Evolutionary conservation across 2,113 vertebrate genomes (phyloP).

Genomic region (Oryzias celebensis): DNA sequence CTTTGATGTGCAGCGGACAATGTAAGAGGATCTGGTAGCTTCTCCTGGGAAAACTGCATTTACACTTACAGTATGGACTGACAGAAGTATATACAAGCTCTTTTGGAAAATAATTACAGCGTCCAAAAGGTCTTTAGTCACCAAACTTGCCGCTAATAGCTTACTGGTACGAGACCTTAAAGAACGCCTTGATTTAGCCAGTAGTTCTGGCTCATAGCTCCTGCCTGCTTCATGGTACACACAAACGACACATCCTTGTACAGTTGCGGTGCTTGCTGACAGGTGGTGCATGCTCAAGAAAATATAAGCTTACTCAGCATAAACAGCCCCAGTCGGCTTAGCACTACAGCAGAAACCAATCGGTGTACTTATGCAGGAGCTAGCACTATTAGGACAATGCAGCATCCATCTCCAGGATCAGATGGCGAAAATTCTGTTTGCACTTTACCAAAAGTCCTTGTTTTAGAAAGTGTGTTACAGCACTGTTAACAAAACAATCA

Average conservation of each 20-base stretch:
- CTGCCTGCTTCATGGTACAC: constrained; percentile 10
- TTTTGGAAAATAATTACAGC: constrained; percentile 59
- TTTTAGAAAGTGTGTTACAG: constrained; percentile 21
- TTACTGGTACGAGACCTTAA: constrained; percentile 30
- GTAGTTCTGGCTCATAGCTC: constrained; percentile 7
- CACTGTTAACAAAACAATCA: constrained; percentile 38
- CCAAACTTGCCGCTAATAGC: constrained; percentile 10
- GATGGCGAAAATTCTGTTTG: constrained; percentile 57
- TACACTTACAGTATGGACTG: constrained; percentile 32
- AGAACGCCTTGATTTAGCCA: constrained; percentile 32
- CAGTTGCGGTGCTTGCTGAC: constrained; percentile 53
- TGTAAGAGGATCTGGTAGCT: constrained; percentile 71
- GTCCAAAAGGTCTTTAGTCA: constrained; percentile 47
- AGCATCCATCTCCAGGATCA: constrained; percentile 56
- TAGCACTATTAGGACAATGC: constrained; percentile 58
- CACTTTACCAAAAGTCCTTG: constrained; percentile 31
- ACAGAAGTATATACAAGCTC: constrained; percentile 42
- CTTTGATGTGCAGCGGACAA: constrained; percentile 71
- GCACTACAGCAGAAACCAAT: constrained; percentile 56
- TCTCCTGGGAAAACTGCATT: constrained; percentile 54
- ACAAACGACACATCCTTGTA: constrained; percentile 24
- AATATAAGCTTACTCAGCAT: constrained; percentile 64
- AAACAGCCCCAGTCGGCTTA: constrained; percentile 64
- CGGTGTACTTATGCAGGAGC: constrained; percentile 50
- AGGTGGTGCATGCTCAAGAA: constrained; percentile 62